Base-by-base conservation (phyloP, 2,113 vertebrate genomes). In the Aptenodytes forsteri region DNA sequence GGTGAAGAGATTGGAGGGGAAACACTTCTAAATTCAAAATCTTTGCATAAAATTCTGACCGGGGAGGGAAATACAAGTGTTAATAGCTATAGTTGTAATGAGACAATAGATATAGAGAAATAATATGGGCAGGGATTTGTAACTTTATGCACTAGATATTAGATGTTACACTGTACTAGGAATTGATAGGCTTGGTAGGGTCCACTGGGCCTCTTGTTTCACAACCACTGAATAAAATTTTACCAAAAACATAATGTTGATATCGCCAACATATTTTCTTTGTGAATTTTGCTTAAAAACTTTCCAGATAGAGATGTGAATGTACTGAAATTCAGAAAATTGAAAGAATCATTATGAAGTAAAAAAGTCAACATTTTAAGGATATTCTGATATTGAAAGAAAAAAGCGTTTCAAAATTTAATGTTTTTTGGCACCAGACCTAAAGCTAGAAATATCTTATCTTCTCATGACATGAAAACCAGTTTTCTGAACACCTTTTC, bases 351-450 rank as follows among this genome's bases (percentile, higher is more conserved):
- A 29, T 30, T 76, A n/a, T 21, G 18, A 62, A 56, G 29, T 78
- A 12, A 40, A 44, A 47, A 75, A 17, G 1, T 25, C 17, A 83
- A 25, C 2, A 52, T 42, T 55, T 77, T 58, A 72, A 81, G 25
- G 1, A 14, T 65, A 62, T 81, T 73, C 16, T 80, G 21, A 61
- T 71, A 70, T 6, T 26, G 13, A 78, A 79, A 73, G 1, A 17
- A 56, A 90, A 22, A 81, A 49, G 1, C 16, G 3, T 59, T 66
- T 70, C 14, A 62, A 77, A 87, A 40, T 58, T 1, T 40, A 54
- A 13, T 49, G 8, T 0, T 19, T 64, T 75, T 62, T 62, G 21
- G 17, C 12, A 80, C 11, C 7, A 49, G 7, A 56, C 4, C 0
- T 4, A 81, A 86, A 55, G 9, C 2, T 77, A 59, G 17, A 83